Evolutionary conservation across 2,888 invertebrate species (phyloP).

Genomic region (Ferrisia virgata): DNA sequence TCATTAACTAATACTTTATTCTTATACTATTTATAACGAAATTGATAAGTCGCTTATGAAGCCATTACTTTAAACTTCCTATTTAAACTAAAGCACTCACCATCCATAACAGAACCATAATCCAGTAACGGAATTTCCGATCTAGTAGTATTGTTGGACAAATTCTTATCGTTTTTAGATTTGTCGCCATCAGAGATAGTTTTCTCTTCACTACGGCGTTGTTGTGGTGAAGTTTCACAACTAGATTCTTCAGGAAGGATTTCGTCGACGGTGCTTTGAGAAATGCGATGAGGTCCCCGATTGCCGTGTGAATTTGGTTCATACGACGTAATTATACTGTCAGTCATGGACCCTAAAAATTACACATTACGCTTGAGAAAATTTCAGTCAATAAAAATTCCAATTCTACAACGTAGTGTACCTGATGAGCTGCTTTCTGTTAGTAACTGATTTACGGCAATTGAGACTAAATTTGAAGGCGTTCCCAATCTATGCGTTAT

Average conservation of each 20-base stretch:
- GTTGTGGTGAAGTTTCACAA: conserved; percentile 23
- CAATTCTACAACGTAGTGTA: conserved; percentile 45
- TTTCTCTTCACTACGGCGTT: conserved; percentile 35
- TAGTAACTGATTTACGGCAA: conserved; percentile 52
- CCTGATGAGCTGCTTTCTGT: conserved; percentile 65
- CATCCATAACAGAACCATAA: not conserved
- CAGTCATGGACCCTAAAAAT: conserved; percentile 58
- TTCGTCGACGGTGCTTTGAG: conserved; percentile 39
- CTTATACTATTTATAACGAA: not conserved
- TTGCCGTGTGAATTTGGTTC: conserved; percentile 52
- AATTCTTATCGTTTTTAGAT: not conserved
- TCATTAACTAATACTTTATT: not conserved
- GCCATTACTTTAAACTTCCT: not conserved
- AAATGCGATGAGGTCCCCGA: conserved; percentile 37
- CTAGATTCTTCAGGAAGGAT: conserved; percentile 35
- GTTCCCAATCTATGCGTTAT: conserved; percentile 48
- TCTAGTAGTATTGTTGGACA: not conserved
- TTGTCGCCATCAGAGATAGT: not conserved
- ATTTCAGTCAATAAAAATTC: not conserved
- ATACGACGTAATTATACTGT: conserved; percentile 62
- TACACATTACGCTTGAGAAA: conserved; percentile 7
- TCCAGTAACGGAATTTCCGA: not conserved
- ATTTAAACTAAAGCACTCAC: not conserved
- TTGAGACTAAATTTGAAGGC: conserved; percentile 50
- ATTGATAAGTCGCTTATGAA: not conserved